These are phyloP conservation scores for Phyllotreta cruciferae DNA, from an alignment of 2,888 invertebrate genomes.

Conservation along the genomic window DNA sequence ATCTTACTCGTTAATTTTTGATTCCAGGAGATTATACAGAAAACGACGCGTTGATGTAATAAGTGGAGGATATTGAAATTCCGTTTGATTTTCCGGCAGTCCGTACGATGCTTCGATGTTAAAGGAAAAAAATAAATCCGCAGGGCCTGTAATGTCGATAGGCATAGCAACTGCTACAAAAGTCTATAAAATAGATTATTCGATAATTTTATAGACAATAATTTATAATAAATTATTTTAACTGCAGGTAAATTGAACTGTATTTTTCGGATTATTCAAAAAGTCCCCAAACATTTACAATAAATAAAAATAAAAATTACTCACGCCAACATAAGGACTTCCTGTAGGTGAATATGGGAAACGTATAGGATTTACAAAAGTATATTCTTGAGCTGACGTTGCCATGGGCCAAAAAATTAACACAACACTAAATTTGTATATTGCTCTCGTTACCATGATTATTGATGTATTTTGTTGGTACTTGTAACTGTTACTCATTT, in stretches of 20 bases:
- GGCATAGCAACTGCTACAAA: slow-evolving; percentile 76
- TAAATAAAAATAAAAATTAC: slow-evolving; percentile 8
- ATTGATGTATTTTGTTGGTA: too few relatives aligned
- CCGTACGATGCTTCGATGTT: slow-evolving; percentile 76
- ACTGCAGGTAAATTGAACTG: not conserved
- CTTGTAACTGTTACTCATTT: too few relatives aligned
- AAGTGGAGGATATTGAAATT: slow-evolving; percentile 50
- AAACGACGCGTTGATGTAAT: slow-evolving; percentile 46
- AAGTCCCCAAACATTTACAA: too few relatives aligned
- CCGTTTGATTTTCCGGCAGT: slow-evolving; percentile 64
- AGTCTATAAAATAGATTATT: slow-evolving; percentile 60
- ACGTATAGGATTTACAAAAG: slow-evolving; percentile 4
- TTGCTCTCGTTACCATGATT: too few relatives aligned
- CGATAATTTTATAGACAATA: too few relatives aligned
- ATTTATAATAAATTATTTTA: not conserved
- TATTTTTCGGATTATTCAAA: too few relatives aligned
- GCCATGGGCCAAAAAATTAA: too few relatives aligned
- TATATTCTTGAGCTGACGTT: slow-evolving; percentile 1
- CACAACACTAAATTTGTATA: too few relatives aligned
- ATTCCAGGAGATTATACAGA: slow-evolving; percentile 49
- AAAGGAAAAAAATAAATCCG: slow-evolving; percentile 73
- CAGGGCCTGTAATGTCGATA: slow-evolving; percentile 69
- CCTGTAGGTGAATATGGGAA: slow-evolving; percentile 12
- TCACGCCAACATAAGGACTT: slow-evolving; percentile 17
- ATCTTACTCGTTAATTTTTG: slow-evolving; percentile 50